A percentile compares a stretch with the other conserved stretches of the same genome.
phyloP scores from a whole-genome alignment of 2,888 invertebrate genomes.

The Athetis lepigone region DNA sequence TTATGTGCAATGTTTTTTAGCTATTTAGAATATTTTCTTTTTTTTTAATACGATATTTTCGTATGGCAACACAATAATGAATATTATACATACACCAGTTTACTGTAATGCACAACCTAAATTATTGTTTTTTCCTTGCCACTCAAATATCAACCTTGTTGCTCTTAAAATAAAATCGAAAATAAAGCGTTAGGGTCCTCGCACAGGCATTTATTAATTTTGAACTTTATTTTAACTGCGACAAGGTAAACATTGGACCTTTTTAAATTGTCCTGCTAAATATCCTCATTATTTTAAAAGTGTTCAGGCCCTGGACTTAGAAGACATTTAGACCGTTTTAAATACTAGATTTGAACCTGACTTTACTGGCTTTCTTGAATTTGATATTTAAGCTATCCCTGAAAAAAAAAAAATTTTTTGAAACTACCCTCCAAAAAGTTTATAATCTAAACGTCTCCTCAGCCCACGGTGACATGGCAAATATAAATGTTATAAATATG shows the following conservation, averaged over 20 bases:
- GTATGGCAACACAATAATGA: not conserved
- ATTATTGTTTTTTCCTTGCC: too few species aligned
- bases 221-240: not conserved
- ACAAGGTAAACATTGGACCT: not conserved
- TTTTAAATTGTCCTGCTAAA: too few species aligned
- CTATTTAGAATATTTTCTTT: slow-evolving; percentile 6
- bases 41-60: not conserved
- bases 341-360: too few species aligned
- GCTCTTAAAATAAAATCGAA: not conserved
- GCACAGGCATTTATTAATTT: not conserved
- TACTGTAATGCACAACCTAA: too few species aligned
- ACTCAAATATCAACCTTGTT: not conserved
- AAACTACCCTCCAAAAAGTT: slow-evolving; percentile 12
- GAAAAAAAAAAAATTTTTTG: too few species aligned
- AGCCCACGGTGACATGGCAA: slow-evolving; percentile 30
- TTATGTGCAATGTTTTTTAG: slow-evolving; percentile 25
- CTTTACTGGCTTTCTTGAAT: too few species aligned
- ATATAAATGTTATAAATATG: slow-evolving; percentile 50
- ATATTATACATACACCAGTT: too few species aligned
- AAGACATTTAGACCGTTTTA: not conserved
- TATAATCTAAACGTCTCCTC: slow-evolving; percentile 7
- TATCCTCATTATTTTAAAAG: slow-evolving; percentile 48
- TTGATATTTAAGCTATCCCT: too few species aligned
- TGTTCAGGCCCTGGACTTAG: slow-evolving; percentile 15
- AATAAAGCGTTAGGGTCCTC: not conserved